These are phyloP conservation scores for Prionace glauca DNA, from an alignment of 2,797 vertebrate species.

Conservation along the genomic window DNA sequence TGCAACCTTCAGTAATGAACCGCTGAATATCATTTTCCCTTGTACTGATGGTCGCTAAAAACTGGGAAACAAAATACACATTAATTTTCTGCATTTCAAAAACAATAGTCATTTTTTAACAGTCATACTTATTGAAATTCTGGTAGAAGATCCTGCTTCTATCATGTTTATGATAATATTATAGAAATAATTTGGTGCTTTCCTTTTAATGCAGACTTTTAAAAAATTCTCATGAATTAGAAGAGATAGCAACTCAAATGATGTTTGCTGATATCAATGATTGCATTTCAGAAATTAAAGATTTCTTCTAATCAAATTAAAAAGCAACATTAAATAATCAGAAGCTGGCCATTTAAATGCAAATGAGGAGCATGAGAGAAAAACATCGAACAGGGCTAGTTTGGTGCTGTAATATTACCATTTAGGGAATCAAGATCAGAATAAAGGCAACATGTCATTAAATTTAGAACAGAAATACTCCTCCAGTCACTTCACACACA, in stretches of 20 bases:
- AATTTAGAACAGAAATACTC: neutral
- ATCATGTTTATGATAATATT: neutral
- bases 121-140: neutral
- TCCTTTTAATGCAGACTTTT: neutral
- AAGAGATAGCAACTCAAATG: neutral
- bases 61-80: constrained; percentile 55
- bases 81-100: neutral
- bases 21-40: constrained; percentile 88
- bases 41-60: constrained; percentile 75
- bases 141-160: neutral
- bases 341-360: neutral
- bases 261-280: neutral
- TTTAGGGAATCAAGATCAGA: neutral
- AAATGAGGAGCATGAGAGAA: neutral
- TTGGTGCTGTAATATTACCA: neutral
- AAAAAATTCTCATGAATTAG: neutral
- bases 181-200: neutral
- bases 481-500: neutral
- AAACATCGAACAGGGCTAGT: neutral
- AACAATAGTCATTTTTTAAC: neutral
- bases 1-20: constrained; percentile 87
- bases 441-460: neutral
- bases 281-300: neutral
- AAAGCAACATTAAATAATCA: neutral
- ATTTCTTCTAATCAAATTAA: neutral